Conservation (phyloP, 2,888 invertebrate genomes). For the Tineola bisselliella region DNA sequence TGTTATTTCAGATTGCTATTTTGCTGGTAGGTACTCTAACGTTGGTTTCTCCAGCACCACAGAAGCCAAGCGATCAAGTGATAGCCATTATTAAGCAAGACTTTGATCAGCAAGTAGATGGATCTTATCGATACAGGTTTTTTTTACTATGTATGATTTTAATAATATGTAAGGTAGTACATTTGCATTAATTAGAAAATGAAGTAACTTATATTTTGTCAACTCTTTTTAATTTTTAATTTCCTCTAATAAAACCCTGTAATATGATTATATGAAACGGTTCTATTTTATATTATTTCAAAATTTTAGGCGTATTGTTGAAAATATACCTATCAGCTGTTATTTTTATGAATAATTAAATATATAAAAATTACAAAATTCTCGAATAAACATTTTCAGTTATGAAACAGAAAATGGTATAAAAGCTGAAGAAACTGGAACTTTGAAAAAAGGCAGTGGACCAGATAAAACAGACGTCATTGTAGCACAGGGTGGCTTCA, state of each 20-base stretch:
- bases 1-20: conserved; percentile 37
- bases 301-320: too few species aligned
- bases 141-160: conserved; percentile 16
- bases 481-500: conserved; percentile 72
- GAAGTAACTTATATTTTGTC: too few species aligned
- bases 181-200: too few species aligned
- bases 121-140: conserved; percentile 77
- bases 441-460: conserved; percentile 76
- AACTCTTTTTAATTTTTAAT: too few species aligned
- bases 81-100: conserved; percentile 76
- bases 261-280: too few species aligned
- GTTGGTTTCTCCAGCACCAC: conserved; percentile 60
- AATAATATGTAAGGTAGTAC: too few species aligned
- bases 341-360: too few species aligned
- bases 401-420: conserved; percentile 86
- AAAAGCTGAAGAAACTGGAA: conserved; percentile 81
- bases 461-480: conserved; percentile 75
- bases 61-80: conserved; percentile 64
- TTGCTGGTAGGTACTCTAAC: conserved; percentile 38
- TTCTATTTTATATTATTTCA: too few species aligned
- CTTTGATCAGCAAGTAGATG: conserved; percentile 77
- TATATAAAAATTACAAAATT: too few species aligned
- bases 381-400: conserved; percentile 43
- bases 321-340: too few species aligned
- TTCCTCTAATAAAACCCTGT: too few species aligned